These are phyloP conservation scores for Lasius fuliginosus DNA, from an alignment of 2,888 invertebrate genomes.

Conservation along the genomic window DNA sequence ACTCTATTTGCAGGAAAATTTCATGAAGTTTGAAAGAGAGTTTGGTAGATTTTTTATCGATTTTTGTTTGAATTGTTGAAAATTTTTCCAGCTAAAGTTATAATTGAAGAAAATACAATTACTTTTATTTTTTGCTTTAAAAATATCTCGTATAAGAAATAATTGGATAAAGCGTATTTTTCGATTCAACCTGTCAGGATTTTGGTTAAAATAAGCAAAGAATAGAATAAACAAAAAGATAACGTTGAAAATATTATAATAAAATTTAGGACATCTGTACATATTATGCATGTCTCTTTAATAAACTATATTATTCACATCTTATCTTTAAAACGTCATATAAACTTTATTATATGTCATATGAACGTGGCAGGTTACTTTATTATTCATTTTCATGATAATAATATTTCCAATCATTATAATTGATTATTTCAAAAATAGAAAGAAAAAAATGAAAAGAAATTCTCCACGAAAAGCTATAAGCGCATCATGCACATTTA, in stretches of 20 bases:
- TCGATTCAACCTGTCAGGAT: background rate
- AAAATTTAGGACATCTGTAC: background rate
- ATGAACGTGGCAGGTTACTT: background rate
- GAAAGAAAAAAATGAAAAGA: background rate
- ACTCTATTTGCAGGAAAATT: background rate
- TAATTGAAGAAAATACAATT: background rate
- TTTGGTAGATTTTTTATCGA: background rate
- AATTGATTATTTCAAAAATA: background rate
- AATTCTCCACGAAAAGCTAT: background rate
- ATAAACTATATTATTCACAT: constrained; percentile 11
- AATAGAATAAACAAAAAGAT: background rate
- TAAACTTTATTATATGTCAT: background rate
- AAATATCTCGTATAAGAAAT: background rate
- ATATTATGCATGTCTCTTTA: background rate
- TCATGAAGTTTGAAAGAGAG: background rate
- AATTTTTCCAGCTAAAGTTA: background rate
- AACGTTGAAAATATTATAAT: background rate
- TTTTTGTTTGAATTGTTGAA: background rate
- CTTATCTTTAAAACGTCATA: background rate
- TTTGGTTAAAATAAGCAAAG: background rate
- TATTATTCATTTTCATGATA: background rate
- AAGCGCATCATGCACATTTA: constrained; percentile 15
- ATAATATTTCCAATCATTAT: background rate
- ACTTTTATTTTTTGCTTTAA: background rate
- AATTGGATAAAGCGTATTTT: background rate